Conservation (phyloP, 2,113 vertebrate genomes). For the Anhinga rufa region DNA sequence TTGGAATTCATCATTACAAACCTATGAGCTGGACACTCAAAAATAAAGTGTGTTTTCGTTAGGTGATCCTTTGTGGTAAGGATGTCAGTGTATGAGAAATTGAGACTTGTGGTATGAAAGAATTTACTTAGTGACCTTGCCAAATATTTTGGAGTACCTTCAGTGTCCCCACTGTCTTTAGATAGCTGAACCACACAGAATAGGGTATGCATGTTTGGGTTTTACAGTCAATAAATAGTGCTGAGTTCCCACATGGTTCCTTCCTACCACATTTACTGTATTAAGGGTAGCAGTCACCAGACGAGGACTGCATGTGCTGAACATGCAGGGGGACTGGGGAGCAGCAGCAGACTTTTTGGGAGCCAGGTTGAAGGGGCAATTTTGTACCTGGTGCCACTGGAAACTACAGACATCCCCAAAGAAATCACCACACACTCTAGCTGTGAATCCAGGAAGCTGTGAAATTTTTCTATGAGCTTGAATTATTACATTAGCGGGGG, state of each 20-base stretch:
- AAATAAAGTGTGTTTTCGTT: neutral
- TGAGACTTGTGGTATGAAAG: neutral
- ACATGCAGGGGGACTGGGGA: neutral
- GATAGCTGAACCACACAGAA: neutral
- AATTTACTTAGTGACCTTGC: neutral
- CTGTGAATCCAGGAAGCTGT: neutral
- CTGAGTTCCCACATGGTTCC: neutral
- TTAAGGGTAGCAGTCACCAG: neutral
- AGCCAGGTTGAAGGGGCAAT: neutral
- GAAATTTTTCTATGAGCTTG: neutral
- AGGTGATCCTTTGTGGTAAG: neutral
- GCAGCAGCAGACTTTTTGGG: neutral
- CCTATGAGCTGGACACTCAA: neutral
- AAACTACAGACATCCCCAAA: neutral
- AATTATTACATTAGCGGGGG: neutral
- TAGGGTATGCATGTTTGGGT: neutral
- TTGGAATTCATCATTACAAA: neutral
- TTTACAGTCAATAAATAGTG: neutral
- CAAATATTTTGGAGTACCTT: neutral
- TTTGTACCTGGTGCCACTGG: neutral
- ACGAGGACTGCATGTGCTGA: neutral
- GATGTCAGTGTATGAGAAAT: neutral
- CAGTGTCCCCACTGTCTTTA: neutral
- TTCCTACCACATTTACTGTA: neutral
- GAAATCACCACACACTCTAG: neutral